Conservation (phyloP, 2,888 invertebrate genomes). For the Esperia sulphurella region DNA sequence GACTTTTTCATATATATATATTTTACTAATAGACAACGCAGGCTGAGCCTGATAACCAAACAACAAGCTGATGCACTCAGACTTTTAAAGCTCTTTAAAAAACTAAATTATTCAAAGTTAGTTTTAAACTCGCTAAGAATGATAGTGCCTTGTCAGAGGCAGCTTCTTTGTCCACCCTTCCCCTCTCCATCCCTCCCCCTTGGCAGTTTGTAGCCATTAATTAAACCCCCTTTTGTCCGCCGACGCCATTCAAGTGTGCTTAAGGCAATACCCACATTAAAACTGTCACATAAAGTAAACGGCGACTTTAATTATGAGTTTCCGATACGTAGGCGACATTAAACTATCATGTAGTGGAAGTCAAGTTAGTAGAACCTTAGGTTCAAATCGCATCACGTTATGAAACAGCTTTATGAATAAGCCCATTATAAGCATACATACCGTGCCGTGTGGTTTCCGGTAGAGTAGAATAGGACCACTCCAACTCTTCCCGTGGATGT, state of each 20-base stretch:
- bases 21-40: too few species aligned
- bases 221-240: slow-evolving; percentile 4
- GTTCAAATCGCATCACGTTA: too few species aligned
- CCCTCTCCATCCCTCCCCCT: neutral
- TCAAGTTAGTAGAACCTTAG: too few species aligned
- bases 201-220: neutral
- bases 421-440: too few species aligned
- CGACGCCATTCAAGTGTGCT: neutral
- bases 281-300: neutral
- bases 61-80: neutral
- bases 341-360: too few species aligned
- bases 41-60: too few species aligned
- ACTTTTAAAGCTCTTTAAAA: slow-evolving; percentile 4
- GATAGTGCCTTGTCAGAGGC: slow-evolving; percentile 11
- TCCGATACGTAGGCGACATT: too few species aligned
- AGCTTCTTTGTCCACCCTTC: neutral
- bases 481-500: too few species aligned
- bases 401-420: too few species aligned
- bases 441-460: too few species aligned
- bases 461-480: too few species aligned
- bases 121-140: slow-evolving; percentile 18
- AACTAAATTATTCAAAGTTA: slow-evolving; percentile 19
- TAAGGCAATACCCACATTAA: neutral
- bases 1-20: too few species aligned
- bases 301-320: neutral